A percentile compares a stretch with the other conserved stretches of the same genome.
phyloP scores from a whole-genome alignment of 2,888 invertebrate genomes.

The Tenthredo amoena region DNA sequence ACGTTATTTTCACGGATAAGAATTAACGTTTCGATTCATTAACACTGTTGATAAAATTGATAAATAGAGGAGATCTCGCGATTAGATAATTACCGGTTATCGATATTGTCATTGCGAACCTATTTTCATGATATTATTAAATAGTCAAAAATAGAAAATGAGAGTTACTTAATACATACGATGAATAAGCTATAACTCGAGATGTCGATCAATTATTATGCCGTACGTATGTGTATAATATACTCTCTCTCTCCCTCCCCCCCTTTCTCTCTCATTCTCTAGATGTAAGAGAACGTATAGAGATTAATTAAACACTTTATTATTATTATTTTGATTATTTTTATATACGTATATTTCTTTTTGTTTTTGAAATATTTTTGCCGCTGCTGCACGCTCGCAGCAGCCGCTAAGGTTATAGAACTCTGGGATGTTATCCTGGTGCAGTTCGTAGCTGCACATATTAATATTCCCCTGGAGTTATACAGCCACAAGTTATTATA shows the following conservation, averaged over 20 bases:
- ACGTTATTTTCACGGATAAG: conserved; percentile 1
- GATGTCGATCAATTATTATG: not conserved
- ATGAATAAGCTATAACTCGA: not conserved
- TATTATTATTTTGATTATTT: not conserved
- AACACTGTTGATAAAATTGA: not conserved
- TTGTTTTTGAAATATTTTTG: conserved; percentile 53
- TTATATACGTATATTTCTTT: conserved; percentile 15
- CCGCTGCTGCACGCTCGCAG: conserved; percentile 28
- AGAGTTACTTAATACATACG: not conserved
- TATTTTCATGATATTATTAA: conserved; percentile 7
- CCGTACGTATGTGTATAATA: not conserved
- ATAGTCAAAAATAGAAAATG: not conserved
- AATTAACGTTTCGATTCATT: conserved; percentile 3
- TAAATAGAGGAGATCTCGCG: conserved; percentile 4
- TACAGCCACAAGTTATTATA: conserved; percentile 1
- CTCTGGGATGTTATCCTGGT: not conserved
- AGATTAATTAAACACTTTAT: not conserved
- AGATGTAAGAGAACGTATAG: not conserved
- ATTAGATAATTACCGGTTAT: conserved; percentile 27
- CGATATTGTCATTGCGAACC: conserved; percentile 10
- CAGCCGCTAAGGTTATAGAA: conserved; percentile 19
- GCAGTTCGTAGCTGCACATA: not conserved
- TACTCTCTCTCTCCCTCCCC: not conserved
- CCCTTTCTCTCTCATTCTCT: not conserved
- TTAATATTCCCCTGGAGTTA: not conserved